Conservation (phyloP, 2,113 vertebrate species). For the Eudyptes chrysolophus region DNA sequence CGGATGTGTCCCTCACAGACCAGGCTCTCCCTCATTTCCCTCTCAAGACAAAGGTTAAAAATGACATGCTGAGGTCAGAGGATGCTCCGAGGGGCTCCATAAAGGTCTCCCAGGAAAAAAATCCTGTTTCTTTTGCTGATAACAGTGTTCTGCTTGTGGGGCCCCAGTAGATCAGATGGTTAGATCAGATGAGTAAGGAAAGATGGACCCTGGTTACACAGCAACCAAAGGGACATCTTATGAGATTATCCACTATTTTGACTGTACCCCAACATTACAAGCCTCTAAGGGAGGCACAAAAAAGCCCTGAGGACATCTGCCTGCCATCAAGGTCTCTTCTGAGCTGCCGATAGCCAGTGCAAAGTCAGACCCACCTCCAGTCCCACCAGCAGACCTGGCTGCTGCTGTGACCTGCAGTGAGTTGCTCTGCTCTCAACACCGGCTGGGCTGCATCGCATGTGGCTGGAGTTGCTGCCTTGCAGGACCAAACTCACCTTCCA, state of each 20-base stretch:
- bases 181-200: background rate
- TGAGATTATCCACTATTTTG: background rate
- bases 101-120: background rate
- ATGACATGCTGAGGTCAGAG: background rate
- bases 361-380: background rate
- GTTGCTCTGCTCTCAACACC: background rate
- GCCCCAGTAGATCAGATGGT: background rate
- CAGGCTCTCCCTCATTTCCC: background rate
- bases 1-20: background rate
- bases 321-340: background rate
- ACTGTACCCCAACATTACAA: background rate
- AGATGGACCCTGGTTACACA: background rate
- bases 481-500: background rate
- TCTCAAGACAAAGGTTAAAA: slow-evolving; percentile 9
- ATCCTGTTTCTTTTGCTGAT: background rate
- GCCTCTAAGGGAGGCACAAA: background rate
- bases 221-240: background rate
- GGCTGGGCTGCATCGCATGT: accelerated
- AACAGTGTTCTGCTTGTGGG: background rate
- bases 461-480: background rate
- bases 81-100: background rate
- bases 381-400: background rate
- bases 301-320: background rate
- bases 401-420: background rate
- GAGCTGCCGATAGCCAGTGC: background rate